Evolutionary conservation across 2,797 vertebrate genomes (phyloP).

Genomic region (Siniperca undulata): DNA sequence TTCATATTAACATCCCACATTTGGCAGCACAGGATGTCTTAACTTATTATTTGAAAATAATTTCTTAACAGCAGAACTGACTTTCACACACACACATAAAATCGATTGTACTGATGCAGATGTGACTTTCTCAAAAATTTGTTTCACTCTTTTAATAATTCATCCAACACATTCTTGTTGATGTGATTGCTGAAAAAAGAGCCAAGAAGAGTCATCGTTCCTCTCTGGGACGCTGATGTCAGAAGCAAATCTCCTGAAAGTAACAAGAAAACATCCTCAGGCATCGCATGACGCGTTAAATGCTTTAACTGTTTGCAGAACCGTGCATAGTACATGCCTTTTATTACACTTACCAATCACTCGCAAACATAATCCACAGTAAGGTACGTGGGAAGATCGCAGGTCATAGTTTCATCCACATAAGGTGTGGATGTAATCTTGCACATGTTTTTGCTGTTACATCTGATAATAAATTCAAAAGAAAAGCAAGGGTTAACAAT

Average conservation of each 20-base stretch:
- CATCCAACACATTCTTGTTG: not conserved
- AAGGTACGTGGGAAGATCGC: slow-evolving; percentile 8
- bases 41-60: too few relatives aligned
- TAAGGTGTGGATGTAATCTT: fast-evolving
- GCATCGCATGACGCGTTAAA: not conserved
- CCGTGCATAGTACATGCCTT: not conserved
- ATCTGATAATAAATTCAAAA: slow-evolving; percentile 1
- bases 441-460: not conserved
- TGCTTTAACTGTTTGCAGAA: not conserved
- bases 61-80: not conserved
- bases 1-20: too few relatives aligned
- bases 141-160: not conserved
- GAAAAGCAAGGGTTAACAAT: not conserved
- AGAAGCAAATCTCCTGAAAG: not conserved
- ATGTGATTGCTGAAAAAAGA: not conserved
- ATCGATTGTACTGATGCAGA: not conserved
- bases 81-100: not conserved
- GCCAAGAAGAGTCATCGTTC: not conserved
- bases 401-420: fast-evolving
- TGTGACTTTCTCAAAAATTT: not conserved
- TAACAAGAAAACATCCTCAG: not conserved
- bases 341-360: not conserved
- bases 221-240: not conserved
- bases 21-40: too few relatives aligned
- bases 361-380: slow-evolving; percentile 10